Base-by-base conservation (phyloP, 2,113 vertebrate species). In the Chaetura pelagica region DNA sequence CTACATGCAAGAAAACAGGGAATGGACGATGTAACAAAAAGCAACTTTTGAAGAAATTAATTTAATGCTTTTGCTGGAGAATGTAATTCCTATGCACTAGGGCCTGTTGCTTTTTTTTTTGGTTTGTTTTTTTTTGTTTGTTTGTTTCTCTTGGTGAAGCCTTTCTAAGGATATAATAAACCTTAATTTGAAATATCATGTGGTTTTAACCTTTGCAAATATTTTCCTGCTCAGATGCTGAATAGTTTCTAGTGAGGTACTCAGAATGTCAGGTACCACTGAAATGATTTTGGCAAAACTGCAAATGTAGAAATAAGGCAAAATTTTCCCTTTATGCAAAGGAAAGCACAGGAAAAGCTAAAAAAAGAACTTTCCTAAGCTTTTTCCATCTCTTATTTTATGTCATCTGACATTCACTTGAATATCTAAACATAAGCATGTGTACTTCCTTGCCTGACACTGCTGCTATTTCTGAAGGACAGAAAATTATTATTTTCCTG, bases 281-380 rank as follows among this genome's bases (percentile, higher is more conserved):
- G 51, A 71, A 80, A 71, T n/a, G 3, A 74, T 63, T 89, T 84
- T 34, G 21, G 34, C 0, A 4, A 89, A 76, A 82, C 51, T 73
- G 40, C 12, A 75, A 67, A n/a, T 30, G 29, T 64, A 84, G 59
- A 87, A 94, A 63, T 57, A 63, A 74, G 23, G 21, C 35, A 83
- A 67, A 91, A 55, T 4, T 16, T 79, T 76, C 30, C 30, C 26
- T 79, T 61, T 66, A 30, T 77, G 29, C 29, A 89, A 84, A 51
- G 24, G 7, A 74, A 86, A 90, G 18, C 15, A 67, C 62, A 72
- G 42, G 12, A n/a, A 88, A 81, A 79, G 74, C 16, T 12, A 79
- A 87, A 77, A 75, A 94, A 66, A 87, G n/a, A 57, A 91, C 46
- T 93, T 96, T 79, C 84, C 74, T 58, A 91, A 77, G 55, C 75